These are phyloP conservation scores for Percina caprodes DNA, from an alignment of 2,113 vertebrate species.

Conservation along the genomic window DNA sequence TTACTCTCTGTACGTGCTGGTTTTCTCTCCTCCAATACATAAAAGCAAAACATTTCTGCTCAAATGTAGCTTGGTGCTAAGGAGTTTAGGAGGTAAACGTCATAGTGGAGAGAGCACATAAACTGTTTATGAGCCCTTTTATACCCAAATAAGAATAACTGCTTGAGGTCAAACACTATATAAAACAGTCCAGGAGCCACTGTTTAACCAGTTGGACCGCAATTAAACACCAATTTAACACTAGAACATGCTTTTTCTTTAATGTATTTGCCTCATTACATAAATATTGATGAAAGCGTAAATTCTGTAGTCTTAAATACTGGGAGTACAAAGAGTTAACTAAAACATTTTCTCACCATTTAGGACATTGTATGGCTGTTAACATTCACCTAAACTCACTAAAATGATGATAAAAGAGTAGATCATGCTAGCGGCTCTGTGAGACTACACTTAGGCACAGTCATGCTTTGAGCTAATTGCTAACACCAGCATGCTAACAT, in stretches of 20 bases:
- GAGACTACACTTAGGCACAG: not conserved
- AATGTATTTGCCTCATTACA: slow-evolving; percentile 57
- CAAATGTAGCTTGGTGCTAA: slow-evolving; percentile 20
- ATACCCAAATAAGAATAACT: slow-evolving; percentile 64
- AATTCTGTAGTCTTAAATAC: slow-evolving; percentile 44
- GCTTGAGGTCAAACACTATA: slow-evolving; percentile 57
- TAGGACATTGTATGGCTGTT: slow-evolving; percentile 26
- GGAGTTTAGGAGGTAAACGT: slow-evolving; percentile 15
- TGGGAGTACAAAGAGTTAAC: slow-evolving; percentile 41
- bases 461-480: not conserved
- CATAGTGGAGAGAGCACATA: slow-evolving; percentile 49
- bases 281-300: slow-evolving; percentile 62
- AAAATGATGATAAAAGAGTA: slow-evolving; percentile 15
- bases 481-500: slow-evolving; percentile 5
- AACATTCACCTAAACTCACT: slow-evolving; percentile 32
- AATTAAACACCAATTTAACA: slow-evolving; percentile 65
- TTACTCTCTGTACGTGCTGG: slow-evolving; percentile 17
- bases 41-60: slow-evolving; percentile 32
- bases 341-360: slow-evolving; percentile 21
- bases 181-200: slow-evolving; percentile 49
- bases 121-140: slow-evolving; percentile 64
- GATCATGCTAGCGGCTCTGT: not conserved
- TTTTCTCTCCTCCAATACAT: slow-evolving; percentile 29
- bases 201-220: slow-evolving; percentile 52
- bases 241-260: slow-evolving; percentile 60